Base-by-base conservation (phyloP, 2,797 vertebrate genomes). In the Fistularia tabacaria region DNA sequence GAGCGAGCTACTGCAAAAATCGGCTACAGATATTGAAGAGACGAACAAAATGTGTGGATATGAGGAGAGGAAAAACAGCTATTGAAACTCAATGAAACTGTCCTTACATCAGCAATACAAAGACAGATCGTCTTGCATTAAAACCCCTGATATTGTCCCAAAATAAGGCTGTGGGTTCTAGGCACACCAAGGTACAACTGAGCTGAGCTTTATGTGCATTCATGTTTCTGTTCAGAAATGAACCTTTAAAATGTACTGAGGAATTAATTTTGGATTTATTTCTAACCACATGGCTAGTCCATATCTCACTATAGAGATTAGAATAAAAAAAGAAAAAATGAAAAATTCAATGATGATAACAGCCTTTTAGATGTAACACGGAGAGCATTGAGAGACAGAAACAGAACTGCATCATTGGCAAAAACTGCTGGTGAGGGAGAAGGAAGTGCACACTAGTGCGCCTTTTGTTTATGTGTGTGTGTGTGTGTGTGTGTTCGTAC, bases 141-240 rank as follows among this genome's bases (percentile, higher is more conserved):
- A 80, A 79, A 82, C 77, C 82, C 87, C 87, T 87, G 85, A 88
- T 87, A 89, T 73, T 77, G 79, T 89, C 84, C 85, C 85, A 87
- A 89, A 87, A 89, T 91, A 91, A 91, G 90, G 90, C 90, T 88
- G 85, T 79, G 85, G 89, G 88, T 82, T 88, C 68, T 77, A 91
- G 90, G 90, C 90, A 91, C 90, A 90, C 87, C 78, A 78, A 89
- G 89, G 89, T 88, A 87, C 77, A 79, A 85, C 84, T 87, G 84
- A 90, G 87, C 81, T 78, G 76, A 90, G 86, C 77, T 82, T 76
- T 66, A 84, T 82, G 80, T 81, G 83, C 77, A 84, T 81, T 81
- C 64, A 54, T 65, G 47, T 59, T 53, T 60, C 49, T 54, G 47
- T 38, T 40, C 71, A 82, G 63, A 76, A 64, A 69, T 68, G 57